Percentiles rank a stretch among this genome's conserved stretches.
Evolutionary conservation across 2,888 invertebrate species (phyloP).

Genomic region (Eupithecia vulgata): DNA sequence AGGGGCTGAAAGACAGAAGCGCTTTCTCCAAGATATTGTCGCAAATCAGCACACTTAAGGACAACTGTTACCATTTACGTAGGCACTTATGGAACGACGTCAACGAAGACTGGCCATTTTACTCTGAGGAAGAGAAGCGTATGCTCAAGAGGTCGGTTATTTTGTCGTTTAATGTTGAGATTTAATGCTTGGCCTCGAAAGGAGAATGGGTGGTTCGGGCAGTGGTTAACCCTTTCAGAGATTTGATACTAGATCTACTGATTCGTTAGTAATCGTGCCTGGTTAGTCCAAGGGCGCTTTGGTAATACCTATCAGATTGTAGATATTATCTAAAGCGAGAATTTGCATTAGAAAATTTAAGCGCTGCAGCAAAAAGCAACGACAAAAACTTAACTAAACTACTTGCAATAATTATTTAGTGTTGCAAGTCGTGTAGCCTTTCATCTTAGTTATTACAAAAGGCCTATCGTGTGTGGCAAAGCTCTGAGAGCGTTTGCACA

Average conservation of each 20-base stretch:
- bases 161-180: conserved; percentile 27
- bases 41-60: conserved; percentile 91
- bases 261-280: not conserved
- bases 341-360: not conserved
- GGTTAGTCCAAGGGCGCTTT: not conserved
- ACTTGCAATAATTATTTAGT: not conserved
- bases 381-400: not conserved
- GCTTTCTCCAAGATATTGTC: conserved; percentile 90
- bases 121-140: conserved; percentile 94
- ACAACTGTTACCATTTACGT: conserved; percentile 94
- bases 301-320: not conserved
- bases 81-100: conserved; percentile 96
- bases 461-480: not conserved
- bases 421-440: not conserved
- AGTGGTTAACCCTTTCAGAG: not conserved
- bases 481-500: not conserved
- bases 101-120: conserved; percentile 97
- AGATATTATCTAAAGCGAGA: not conserved
- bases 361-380: not conserved
- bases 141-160: conserved; percentile 90
- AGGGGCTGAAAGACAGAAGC: conserved; percentile 92
- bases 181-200: conserved; percentile 27
- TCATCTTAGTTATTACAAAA: not conserved
- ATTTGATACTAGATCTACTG: not conserved
- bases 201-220: conserved; percentile 16